phyloP scores from a whole-genome alignment of 2,797 vertebrate genomes.

The Morus bassanus region DNA sequence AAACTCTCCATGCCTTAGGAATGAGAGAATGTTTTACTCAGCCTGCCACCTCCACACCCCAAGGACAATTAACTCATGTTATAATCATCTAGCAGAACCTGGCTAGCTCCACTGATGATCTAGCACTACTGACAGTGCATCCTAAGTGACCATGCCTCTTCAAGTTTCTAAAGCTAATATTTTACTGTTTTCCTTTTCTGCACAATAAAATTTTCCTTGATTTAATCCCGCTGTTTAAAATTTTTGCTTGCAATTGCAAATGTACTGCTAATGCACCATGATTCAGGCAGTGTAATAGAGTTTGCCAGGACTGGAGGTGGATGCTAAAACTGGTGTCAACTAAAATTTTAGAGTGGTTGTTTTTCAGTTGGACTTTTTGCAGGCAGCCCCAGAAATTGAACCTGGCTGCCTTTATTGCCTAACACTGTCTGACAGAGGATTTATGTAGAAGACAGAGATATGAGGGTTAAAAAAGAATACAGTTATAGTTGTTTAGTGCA shows the following conservation, averaged over 20 bases:
- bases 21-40: background rate
- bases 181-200: background rate
- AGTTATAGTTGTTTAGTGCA: background rate
- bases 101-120: background rate
- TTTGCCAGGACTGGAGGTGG: constrained; percentile 6
- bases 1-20: background rate
- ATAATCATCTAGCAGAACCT: background rate
- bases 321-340: constrained; percentile 10
- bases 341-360: background rate
- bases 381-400: background rate
- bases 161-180: background rate
- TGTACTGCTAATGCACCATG: background rate
- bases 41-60: background rate
- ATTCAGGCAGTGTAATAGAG: background rate
- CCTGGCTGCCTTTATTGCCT: background rate
- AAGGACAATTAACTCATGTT: background rate
- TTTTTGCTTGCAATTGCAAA: background rate
- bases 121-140: background rate
- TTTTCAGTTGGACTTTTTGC: background rate
- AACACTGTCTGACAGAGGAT: background rate
- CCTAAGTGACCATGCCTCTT: background rate
- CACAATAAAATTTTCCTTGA: background rate
- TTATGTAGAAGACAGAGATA: background rate
- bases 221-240: background rate
- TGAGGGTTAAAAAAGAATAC: background rate